Evolutionary conservation across 2,113 vertebrate species (phyloP), one percentile per base, ranked within the genome.

Genomic region (Notarius quadriscutis): DNA sequence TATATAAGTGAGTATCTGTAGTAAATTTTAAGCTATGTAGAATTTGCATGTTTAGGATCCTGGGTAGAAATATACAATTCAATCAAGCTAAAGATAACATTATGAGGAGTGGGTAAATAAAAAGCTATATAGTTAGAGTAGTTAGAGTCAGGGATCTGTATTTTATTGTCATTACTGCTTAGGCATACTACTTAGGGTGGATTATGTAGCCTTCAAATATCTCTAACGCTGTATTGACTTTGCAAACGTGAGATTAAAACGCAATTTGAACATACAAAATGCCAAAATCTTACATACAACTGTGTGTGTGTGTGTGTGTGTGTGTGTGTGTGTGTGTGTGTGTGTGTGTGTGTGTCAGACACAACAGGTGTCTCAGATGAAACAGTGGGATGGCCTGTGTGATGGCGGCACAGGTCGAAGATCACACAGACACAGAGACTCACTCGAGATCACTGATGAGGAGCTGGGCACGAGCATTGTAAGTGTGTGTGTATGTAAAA

Each of bases 301-400:
- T 65, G 10, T 69, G 9, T 69, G 18, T 78, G 48, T 78, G 22
- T 79, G 58, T 71, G 48, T 65, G 48, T 71, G n/a, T 84, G 30
- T 85, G 71, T 77, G 71, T 85, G 84, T 85, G 84, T 85, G 84
- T 78, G 84, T 87, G 65, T 72, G 85, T 86, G 62, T 80, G 50
- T 81, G 77, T 86, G 78, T 86, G 77, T 86, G 85, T 81, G 65
- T 87, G 50, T 89, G 34, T 88, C 91, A 96, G 95, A 90, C 94
- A 87, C 93, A 93, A 72, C 95, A 95, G 92, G 94, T 96, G 91
- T 94, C 95, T n/a, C 95, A 95, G 92, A 91, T 90, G 14, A 95
- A 94, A 88, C 94, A 93, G 11, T 95, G 94, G 93, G 95, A 95
- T 5, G 86, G 86, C 22, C 30, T 84, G 15, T 87, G 86, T 84